phyloP scores from a whole-genome alignment of 2,888 invertebrate species.

The Barypeithes pellucidus region DNA sequence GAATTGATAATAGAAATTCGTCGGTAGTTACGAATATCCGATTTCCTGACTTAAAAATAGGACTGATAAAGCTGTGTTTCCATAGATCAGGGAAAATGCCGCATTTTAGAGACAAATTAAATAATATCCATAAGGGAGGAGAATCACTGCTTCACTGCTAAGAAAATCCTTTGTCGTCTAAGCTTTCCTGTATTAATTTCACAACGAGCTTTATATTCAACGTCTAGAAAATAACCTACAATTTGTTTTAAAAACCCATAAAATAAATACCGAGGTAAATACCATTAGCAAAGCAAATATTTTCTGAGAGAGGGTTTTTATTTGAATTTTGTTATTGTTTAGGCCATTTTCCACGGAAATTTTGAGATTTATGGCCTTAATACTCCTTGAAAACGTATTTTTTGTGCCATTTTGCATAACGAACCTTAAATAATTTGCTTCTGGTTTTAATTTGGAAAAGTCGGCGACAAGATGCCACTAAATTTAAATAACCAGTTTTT shows the following conservation, averaged over 20 bases:
- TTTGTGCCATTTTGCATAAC: conserved; percentile 18
- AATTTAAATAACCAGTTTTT: neutral
- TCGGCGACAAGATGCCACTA: neutral
- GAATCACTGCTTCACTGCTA: too few species aligned
- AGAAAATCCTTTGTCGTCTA: too few species aligned
- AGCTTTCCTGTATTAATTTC: too few species aligned
- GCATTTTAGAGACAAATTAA: too few species aligned
- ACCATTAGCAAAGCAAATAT: conserved; percentile 25
- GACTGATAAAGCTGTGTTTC: too few species aligned
- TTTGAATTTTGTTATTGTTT: conserved; percentile 20
- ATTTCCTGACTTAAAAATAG: too few species aligned
- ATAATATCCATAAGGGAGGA: too few species aligned
- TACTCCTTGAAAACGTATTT: neutral
- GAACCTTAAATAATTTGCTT: conserved; percentile 17
- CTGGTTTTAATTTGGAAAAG: neutral
- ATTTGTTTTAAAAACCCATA: conserved; percentile 12
- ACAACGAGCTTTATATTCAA: neutral
- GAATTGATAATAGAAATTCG: too few species aligned
- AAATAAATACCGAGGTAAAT: conserved; percentile 19
- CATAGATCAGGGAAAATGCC: too few species aligned
- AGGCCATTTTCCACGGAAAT: conserved; percentile 13
- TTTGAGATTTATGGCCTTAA: conserved; percentile 16
- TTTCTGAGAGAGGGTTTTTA: conserved; percentile 10
- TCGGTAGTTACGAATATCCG: too few species aligned
- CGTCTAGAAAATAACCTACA: neutral